Base-by-base conservation (phyloP, 2,888 invertebrate genomes). In the Sarcophaga rosellei region DNA sequence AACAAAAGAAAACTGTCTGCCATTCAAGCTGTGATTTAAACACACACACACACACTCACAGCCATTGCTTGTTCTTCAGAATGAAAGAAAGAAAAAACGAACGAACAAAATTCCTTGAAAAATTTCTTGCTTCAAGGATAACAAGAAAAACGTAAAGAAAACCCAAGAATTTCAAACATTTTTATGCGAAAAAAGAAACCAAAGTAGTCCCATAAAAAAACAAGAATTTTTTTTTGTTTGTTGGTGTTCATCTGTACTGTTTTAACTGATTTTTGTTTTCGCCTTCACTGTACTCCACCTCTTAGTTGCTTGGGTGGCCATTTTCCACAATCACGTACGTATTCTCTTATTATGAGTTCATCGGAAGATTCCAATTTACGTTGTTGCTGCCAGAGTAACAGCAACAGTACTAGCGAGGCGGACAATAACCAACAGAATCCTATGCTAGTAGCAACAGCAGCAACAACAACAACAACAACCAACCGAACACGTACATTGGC, bases 271-370 rank as follows among this genome's bases (percentile, higher is more conserved):
- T 15, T 47, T 53, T 4, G 4, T 53, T 53, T 53, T 53, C 17
- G 15, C 15, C 53, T 17, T 65, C 66, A 35, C 5, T 53, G 21
- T 66, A 63, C 61, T 65, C 59, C 23, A 63, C 8, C 35, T 35
- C 45, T 21, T 89, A 93, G 93, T 90, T 92, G 92, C 89, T 90
- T 92, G 90, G 91, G 92, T 90, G 92, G 93, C 89, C 92, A 93
- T 87, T 93, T 93, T 90, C 93, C 93, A 69, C 93, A 93, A 90
- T 93, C 93, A 90, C 93, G 93, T 88, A 93, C 93, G 76, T 93
- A 93, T 92, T 93, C 93, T 88, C 92, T 93, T 82, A 93, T 93
- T 89, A 92, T 92, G 93, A 93, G 93, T 89, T 93, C 93, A 89
- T 93, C 93, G 84, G 93, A 93, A 90, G 93, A 93, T 84, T 93